Base-by-base conservation (phyloP, 2,888 invertebrate species). In the Timema cristinae region DNA sequence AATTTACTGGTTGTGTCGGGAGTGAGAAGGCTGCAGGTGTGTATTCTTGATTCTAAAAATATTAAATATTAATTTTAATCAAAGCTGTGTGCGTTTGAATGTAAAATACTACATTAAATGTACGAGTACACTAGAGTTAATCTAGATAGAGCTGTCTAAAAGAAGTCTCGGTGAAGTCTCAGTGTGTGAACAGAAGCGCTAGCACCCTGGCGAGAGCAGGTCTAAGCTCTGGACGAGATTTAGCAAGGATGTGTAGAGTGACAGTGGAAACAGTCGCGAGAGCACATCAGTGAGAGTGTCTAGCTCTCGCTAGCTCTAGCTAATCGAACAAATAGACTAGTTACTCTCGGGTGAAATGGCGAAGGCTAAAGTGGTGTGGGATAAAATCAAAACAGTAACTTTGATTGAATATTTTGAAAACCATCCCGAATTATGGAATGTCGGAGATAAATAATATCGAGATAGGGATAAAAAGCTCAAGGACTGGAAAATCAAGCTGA, bases 231-330 rank as follows among this genome's bases (percentile, higher is more conserved):
- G n/a, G 50, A 15, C 1, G 48, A 66, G 7, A 66, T 7, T 50
- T 10, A n/a, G 32, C 5, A 47, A n/a, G 48, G 32, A n/a, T 49
- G n/a, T 47, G 9, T 49, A 11, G n/a, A 66, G 66, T 48, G 49
- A 16, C 49, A 7, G 66, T 48, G 49, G 66, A 49, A 66, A 66
- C 66, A 63, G 66, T 50, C n/a, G 66, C 11, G 6, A 56, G 56
- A 56, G 7, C n/a, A 56, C 56, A n/a, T n/a, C n/a, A n/a, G n/a
- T n/a, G n/a, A n/a, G n/a, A n/a, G n/a, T n/a, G n/a, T n/a, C n/a
- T n/a, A 56, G 56, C 56, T 56, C 56, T 5, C 56, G 2, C 56
- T 56, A 56, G 56, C 56, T n/a, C n/a, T n/a, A n/a, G n/a, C n/a
- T n/a, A n/a, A n/a, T n/a, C n/a, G 56, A 16, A 56, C n/a, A 56